Base-by-base conservation (phyloP, 2,888 invertebrate genomes). In the Limnephilus marmoratus region DNA sequence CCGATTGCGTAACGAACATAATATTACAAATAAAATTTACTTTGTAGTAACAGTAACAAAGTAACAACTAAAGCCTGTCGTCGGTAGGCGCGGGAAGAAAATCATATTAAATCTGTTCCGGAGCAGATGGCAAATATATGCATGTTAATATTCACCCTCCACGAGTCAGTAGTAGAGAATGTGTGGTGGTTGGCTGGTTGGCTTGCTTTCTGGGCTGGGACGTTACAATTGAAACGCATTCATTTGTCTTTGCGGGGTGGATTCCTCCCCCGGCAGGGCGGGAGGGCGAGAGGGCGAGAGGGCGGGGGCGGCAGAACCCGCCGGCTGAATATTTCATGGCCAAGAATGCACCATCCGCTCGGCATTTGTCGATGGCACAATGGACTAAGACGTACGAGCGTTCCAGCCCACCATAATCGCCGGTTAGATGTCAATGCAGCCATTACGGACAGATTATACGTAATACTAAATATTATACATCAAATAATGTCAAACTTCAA, bases 191-290 rank as follows among this genome's bases (percentile, higher is more conserved):
- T 68, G 24, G 7, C 24, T 68, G 68, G 24, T 9, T 68, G 1
- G n/a, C 4, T 83, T 34, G n/a, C 37, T 34, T 18, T 34, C 83
- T 34, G 29, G n/a, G 45, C 85, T 81, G 37, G 24, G 45, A 81
- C 90, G 81, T 29, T 34, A 90, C 37, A 81, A 90, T 41, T 24
- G 81, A 90, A 90, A 90, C 80, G 90, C 90, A 90, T 81, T 90
- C 90, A 90, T 90, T 81, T 90, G 81, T 90, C 90, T 90, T 34
- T 31, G 5, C 1, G 49, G 53, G 53, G 68, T 37, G 37, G 85
- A 68, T 68, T 68, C 68, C 68, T 68, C 68, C 24, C 68, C 68
- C 18, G 13, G 53, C 53, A 18, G 53, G 5, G 5, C 9, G 49
- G 15, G 49, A 15, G 4, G 15, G n/a, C n/a, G n/a, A n/a, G n/a